These are phyloP conservation scores for Sphenopsis melanotis DNA, from an alignment of 2,797 vertebrate species.

Conservation along the genomic window DNA sequence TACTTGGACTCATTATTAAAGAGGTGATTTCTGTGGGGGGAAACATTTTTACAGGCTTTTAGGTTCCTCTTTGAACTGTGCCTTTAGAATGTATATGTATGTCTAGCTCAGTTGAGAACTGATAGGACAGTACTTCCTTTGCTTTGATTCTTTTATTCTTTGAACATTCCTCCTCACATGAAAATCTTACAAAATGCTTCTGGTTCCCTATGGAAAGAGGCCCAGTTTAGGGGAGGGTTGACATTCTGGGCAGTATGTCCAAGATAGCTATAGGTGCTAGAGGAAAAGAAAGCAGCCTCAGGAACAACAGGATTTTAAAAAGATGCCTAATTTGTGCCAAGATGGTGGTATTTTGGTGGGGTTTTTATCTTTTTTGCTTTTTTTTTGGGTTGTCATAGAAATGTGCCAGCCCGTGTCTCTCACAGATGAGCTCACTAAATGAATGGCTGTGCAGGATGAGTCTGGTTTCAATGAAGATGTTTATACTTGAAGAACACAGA, in stretches of 20 bases:
- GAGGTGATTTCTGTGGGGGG: neutral
- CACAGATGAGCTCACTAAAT: constrained; percentile 55
- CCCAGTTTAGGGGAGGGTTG: neutral
- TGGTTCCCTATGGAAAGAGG: neutral
- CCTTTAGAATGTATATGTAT: neutral
- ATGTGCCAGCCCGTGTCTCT: constrained; percentile 59
- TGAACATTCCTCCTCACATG: neutral
- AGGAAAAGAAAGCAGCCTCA: neutral
- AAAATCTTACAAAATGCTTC: neutral
- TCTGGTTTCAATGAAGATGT: constrained; percentile 66
- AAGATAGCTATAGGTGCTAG: neutral
- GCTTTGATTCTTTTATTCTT: neutral
- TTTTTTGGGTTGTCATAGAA: constrained; percentile 60
- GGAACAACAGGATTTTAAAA: constrained; percentile 11
- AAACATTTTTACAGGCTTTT: neutral
- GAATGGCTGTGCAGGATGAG: constrained; percentile 47
- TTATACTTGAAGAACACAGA: constrained; percentile 56
- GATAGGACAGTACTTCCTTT: neutral
- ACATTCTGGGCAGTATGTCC: neutral
- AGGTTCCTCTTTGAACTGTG: neutral
- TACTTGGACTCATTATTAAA: neutral
- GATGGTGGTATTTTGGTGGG: neutral
- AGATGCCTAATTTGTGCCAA: constrained; percentile 5
- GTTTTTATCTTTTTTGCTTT: neutral
- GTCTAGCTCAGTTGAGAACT: neutral